Base-by-base conservation (phyloP, 2,888 invertebrate species). In the Aspidiotus destructor region DNA sequence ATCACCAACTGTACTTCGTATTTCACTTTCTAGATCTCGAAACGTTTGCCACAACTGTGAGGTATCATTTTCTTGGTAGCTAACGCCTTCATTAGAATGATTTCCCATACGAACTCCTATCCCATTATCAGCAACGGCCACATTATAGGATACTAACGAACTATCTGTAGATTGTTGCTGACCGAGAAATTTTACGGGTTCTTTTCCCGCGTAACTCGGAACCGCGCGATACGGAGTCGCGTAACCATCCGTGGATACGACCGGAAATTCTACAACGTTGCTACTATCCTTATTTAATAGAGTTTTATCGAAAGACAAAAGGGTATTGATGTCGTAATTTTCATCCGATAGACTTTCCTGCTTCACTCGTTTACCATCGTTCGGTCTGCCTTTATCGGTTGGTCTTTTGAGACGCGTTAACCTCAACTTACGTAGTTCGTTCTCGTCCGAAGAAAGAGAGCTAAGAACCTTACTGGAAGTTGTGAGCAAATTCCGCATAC, bases 21-120 rank as follows among this genome's bases (percentile, higher is more conserved):
- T 67, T 40, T 67, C 60, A 28, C 60, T 67, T 52, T 67, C 67
- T 52, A 67, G 15, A 17, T 67, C 67, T 41, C 58, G 55, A 60
- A 58, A 67, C 2, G 67, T 67, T 60, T 67, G 67, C 11, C 58
- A 17, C n/a, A 67, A 52, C 44, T 57, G 58, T 10, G 60, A 58
- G 0, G 60, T 60, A 16, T 67, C 67, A 16, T 60, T 67, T 60
- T 60, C 67, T 13, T n/a, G 42, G 41, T 60, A 67, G 41, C 40
- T 44, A 2, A 44, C 44, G 41, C 13, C 16, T 13, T 40, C 53
- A 40, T 41, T 55, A 53, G 53, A 53, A 5, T 40, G 40, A 41
- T 63, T 63, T 5, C 53, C 41, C 2, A 42, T 52, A 3, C 28
- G 58, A 11, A 42, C 57, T 41, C 57, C 42, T 1, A 54, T 41